Evolutionary conservation across 2,797 vertebrate genomes (phyloP).

Genomic region (Typhlichthys subterraneus): DNA sequence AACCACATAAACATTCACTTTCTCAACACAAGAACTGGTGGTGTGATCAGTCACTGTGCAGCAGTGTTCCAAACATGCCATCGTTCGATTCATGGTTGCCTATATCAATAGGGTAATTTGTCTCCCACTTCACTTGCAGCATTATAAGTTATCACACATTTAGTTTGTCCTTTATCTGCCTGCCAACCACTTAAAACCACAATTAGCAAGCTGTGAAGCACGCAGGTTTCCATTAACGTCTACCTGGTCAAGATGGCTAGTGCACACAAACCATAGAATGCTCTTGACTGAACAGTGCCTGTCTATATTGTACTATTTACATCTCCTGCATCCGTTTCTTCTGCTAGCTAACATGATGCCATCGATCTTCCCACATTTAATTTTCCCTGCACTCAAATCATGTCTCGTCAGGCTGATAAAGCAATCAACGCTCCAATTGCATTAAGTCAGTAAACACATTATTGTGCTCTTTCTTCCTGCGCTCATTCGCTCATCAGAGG

Average conservation of each 20-base stretch:
- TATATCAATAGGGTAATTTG: conserved; percentile 76
- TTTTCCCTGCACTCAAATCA: conserved; percentile 28
- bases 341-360: conserved; percentile 14
- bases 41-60: conserved; percentile 67
- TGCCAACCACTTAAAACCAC: conserved; percentile 68
- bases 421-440: conserved; percentile 53
- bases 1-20: conserved; percentile 18
- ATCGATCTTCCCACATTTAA: conserved; percentile 45
- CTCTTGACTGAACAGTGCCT: conserved; percentile 35
- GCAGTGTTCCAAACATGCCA: conserved; percentile 56
- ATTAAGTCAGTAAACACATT: conserved; percentile 64
- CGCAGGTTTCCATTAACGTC: conserved; percentile 62
- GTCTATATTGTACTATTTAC: too few species aligned
- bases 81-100: conserved; percentile 48
- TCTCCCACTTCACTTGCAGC: conserved; percentile 64
- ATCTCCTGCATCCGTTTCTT: not conserved
- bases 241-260: conserved; percentile 37
- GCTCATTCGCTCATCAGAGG: not conserved
- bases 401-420: conserved; percentile 53
- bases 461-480: conserved; percentile 21
- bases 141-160: conserved; percentile 66
- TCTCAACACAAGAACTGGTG: conserved; percentile 17
- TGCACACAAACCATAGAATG: conserved; percentile 44
- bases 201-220: conserved; percentile 66
- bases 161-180: conserved; percentile 69